Base-by-base conservation (phyloP, 2,797 vertebrate genomes). In the Enoplosus armatus region DNA sequence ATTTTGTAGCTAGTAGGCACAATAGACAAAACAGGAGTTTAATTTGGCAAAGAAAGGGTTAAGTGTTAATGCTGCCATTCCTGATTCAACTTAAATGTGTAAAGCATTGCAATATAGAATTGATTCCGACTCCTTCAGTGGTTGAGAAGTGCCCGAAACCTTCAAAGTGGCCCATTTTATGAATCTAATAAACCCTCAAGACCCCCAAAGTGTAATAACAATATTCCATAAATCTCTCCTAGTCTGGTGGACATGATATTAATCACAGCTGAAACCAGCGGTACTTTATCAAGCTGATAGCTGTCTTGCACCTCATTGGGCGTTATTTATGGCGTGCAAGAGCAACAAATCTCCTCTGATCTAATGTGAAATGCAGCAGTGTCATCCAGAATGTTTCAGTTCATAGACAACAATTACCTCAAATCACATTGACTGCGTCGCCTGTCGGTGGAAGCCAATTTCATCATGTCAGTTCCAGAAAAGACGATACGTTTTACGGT, bases 301-400 rank as follows among this genome's bases (percentile, higher is more conserved):
- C 59, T 76, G 31, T 56, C 77, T 51, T 53, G 75, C 76, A 77
- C 79, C 84, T 90, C 74, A 87, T 90, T 90, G 82, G 79, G 10
- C 14, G 14, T 85, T 91, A 92, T 95, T 94, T 93, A 94, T 88
- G 87, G 77, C 43, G 70, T 66, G 35, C 45, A 26, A 63, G 58
- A 82, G 78, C 67, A 72, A 86, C 90, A 84, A 87, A 93, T 94
- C 89, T 60, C 33, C 61, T 51, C 27, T 77, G 50, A 83, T 82
- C 75, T 80, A 65, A 79, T 26, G 66, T 76, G 75, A 85, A 90
- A 83, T 39, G 76, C 72, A 63, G 82, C 84, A 16, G 70, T 68
- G 78, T 33, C 79, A 61, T 76, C 77, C 48, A 71, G 66, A 68
- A 72, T 10, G 64, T 69, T 62, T 62, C 24, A 14, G n/a, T 50